These are phyloP conservation scores for Drosophila colorata DNA, from an alignment of 2,888 invertebrate species.

Conservation along the genomic window DNA sequence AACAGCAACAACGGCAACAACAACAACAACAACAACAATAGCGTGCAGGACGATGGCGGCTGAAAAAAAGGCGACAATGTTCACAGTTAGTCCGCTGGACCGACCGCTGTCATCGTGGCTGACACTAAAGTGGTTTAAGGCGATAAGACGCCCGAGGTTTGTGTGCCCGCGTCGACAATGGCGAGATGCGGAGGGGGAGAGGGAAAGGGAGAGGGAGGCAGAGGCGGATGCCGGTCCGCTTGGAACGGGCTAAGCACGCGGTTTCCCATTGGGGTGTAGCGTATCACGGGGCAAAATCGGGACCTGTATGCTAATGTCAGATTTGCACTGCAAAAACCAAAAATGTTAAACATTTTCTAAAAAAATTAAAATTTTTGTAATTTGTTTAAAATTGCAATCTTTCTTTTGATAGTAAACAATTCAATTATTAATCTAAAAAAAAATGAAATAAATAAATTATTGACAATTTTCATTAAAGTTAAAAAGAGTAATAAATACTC, in stretches of 20 bases:
- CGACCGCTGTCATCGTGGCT: constrained; percentile 83
- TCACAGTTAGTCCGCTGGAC: constrained; percentile 58
- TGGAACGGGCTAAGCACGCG: constrained; percentile 21
- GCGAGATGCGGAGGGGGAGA: no score
- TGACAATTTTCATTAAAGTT: no score
- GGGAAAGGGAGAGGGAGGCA: no score
- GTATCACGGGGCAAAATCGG: not conserved
- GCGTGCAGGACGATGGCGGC: constrained; percentile 12
- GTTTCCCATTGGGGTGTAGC: constrained; percentile 34
- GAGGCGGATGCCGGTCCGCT: constrained; percentile 1
- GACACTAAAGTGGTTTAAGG: constrained; percentile 84
- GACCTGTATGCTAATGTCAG: not conserved
- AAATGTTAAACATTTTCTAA: no score
- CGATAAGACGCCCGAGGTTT: constrained; percentile 77
- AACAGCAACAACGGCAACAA: not conserved
- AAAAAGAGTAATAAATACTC: no score
- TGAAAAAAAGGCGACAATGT: constrained; percentile 70
- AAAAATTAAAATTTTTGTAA: no score
- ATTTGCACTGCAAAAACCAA: not conserved
- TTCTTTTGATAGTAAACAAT: no score
- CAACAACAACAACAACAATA: constrained; percentile 9
- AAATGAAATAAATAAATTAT: no score
- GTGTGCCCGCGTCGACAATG: constrained; percentile 25
- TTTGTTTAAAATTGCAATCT: no score
- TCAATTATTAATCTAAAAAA: no score